Conservation (phyloP, 2,797 vertebrate species). For the Sebastes vulpes region DNA sequence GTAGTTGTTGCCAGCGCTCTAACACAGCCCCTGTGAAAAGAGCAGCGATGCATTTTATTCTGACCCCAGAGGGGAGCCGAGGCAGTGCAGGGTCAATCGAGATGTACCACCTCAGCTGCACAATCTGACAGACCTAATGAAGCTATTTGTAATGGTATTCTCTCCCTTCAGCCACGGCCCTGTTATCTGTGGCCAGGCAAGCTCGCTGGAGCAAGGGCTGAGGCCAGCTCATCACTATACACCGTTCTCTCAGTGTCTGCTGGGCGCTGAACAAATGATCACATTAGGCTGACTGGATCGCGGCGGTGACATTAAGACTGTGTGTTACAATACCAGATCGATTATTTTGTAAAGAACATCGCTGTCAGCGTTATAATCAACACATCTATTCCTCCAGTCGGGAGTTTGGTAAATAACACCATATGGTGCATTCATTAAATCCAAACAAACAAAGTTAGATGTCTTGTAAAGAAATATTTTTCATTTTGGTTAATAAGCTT, state of each 20-base stretch:
- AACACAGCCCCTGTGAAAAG: conserved; percentile 20
- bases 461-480: neutral
- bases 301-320: conserved; percentile 17
- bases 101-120: conserved; percentile 71
- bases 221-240: conserved; percentile 49
- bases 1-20: neutral
- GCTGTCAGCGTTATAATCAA: neutral
- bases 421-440: conserved; percentile 7
- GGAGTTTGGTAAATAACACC: neutral
- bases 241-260: conserved; percentile 5
- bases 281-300: conserved; percentile 36
- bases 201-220: conserved; percentile 31
- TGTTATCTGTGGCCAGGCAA: conserved; percentile 55
- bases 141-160: conserved; percentile 73
- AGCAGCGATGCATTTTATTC: conserved; percentile 51
- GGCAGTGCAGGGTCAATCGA: conserved; percentile 71
- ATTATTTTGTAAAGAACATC: conserved; percentile 13
- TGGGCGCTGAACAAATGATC: conserved; percentile 49
- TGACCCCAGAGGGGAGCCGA: conserved; percentile 60
- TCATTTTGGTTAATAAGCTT: neutral
- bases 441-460: neutral
- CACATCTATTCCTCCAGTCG: neutral
- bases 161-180: conserved; percentile 32
- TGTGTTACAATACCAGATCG: conserved; percentile 16
- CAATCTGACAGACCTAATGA: conserved; percentile 78